Conservation (phyloP, 2,888 invertebrate species). For the Luffia ferchaultella region DNA sequence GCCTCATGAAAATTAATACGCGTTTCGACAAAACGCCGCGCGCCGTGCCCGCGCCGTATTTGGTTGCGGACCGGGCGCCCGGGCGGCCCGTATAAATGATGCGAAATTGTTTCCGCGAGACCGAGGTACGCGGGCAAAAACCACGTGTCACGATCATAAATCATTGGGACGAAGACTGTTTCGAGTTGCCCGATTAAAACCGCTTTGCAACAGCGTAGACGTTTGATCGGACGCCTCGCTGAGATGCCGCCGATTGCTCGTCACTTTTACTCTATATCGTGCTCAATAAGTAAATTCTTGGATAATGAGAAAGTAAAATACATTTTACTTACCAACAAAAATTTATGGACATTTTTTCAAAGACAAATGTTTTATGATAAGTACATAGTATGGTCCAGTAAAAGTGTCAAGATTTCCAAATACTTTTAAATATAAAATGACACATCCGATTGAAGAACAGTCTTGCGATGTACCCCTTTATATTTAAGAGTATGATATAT, state of each 20-base stretch:
- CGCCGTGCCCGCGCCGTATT: slow-evolving; percentile 15
- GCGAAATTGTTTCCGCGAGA: slow-evolving; percentile 60
- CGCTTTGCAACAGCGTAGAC: no score
- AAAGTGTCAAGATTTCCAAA: no score
- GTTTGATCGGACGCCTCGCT: neutral
- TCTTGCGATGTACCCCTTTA: no score
- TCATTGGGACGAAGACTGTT: slow-evolving; percentile 25
- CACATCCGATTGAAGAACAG: no score
- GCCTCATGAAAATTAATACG: slow-evolving; percentile 26
- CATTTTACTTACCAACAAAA: no score
- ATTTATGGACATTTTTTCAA: no score
- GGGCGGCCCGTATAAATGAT: slow-evolving; percentile 59
- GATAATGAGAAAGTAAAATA: neutral
- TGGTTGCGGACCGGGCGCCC: slow-evolving; percentile 38
- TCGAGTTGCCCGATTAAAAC: neutral
- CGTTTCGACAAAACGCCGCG: slow-evolving; percentile 20
- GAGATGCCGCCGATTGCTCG: neutral
- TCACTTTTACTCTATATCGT: neutral
- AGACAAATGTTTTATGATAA: no score
- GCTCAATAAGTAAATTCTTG: neutral
- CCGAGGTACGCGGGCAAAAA: slow-evolving; percentile 43
- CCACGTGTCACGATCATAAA: slow-evolving; percentile 61
- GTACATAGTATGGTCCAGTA: no score
- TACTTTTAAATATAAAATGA: no score
- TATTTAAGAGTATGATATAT: no score